A percentile compares a stretch with the other conserved stretches of the same genome.
Evolutionary conservation across 2,113 vertebrate species (phyloP).

Genomic region (Ptychochromis oligacanthus): DNA sequence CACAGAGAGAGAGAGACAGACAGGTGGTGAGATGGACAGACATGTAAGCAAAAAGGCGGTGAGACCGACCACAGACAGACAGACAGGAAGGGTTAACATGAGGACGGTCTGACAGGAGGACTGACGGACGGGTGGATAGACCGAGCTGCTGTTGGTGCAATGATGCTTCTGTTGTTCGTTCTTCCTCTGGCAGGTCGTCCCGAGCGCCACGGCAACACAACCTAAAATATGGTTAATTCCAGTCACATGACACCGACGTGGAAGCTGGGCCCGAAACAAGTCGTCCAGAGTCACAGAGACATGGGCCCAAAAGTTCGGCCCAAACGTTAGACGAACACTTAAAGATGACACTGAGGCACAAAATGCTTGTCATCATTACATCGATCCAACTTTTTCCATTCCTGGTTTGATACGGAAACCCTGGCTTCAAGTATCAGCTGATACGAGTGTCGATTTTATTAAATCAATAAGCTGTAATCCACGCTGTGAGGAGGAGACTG

Average conservation of each 20-base stretch:
- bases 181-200: neutral
- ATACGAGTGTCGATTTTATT: neutral
- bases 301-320: neutral
- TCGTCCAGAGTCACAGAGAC: neutral
- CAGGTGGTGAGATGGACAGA: neutral
- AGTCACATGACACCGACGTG: neutral
- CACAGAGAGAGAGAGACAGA: slow-evolving; percentile 11
- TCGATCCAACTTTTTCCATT: neutral
- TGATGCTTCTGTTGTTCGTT: neutral
- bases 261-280: neutral
- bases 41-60: neutral
- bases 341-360: neutral
- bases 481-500: too few relatives aligned
- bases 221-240: neutral
- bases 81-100: neutral
- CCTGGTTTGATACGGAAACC: neutral
- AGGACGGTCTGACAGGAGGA: neutral
- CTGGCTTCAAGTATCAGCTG: neutral
- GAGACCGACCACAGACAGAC: neutral
- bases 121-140: neutral
- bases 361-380: neutral
- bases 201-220: neutral
- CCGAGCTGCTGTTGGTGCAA: neutral
- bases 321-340: neutral
- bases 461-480: neutral